These are phyloP conservation scores for Philopotamus ludificatus DNA, from an alignment of 1,140 invertebrate species.

Conservation along the genomic window DNA sequence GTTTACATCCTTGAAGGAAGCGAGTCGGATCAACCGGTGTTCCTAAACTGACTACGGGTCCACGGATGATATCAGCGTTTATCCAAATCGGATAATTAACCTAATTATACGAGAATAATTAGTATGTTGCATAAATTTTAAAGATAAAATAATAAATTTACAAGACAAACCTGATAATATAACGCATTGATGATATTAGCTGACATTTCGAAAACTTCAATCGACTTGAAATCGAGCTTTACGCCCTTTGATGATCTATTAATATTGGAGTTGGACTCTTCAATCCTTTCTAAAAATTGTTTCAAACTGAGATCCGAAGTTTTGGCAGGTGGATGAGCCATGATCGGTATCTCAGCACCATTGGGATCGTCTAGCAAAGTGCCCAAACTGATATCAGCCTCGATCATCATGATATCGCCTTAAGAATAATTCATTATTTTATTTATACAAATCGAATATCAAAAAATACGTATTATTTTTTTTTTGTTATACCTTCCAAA, in stretches of 20 bases:
- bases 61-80: slow-evolving; percentile 83
- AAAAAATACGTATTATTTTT: too few relatives aligned
- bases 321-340: slow-evolving; percentile 78
- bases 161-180: slow-evolving; percentile 50
- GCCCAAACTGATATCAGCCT: slow-evolving; percentile 83
- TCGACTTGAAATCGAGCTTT: slow-evolving; percentile 86
- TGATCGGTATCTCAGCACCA: slow-evolving; percentile 66
- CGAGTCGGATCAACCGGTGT: slow-evolving; percentile 65
- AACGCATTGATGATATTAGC: slow-evolving; percentile 57
- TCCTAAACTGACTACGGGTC: slow-evolving; percentile 66
- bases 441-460: too few relatives aligned
- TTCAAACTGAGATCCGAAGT: slow-evolving; percentile 75
- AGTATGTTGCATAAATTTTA: slow-evolving; percentile 12
- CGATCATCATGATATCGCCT: slow-evolving; percentile 77
- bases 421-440: too few relatives aligned
- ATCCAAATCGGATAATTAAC: slow-evolving; percentile 78
- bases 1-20: slow-evolving; percentile 60
- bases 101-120: slow-evolving; percentile 47
- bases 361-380: slow-evolving; percentile 50
- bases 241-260: slow-evolving; percentile 59
- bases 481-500: slow-evolving; percentile 61
- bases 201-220: slow-evolving; percentile 71
- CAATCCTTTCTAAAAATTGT: slow-evolving; percentile 66
- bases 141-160: too few relatives aligned
- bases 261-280: slow-evolving; percentile 50